A percentile compares a stretch with the other conserved stretches of the same genome.
Evolutionary conservation across 1,140 invertebrate genomes (phyloP).

Genomic region (Elymnias hypermnestra): DNA sequence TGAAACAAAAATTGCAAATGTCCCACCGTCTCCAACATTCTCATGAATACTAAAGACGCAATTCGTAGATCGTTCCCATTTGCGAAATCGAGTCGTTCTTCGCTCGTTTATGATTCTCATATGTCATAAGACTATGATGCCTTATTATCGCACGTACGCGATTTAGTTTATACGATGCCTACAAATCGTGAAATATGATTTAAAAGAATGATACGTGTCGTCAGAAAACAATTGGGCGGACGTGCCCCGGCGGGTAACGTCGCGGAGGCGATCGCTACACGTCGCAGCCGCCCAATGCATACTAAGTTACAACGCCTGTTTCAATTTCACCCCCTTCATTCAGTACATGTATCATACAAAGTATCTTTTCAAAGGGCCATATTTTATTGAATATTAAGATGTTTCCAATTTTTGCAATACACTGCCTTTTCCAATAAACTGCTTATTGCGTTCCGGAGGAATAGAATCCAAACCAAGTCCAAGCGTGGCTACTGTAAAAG

Average conservation of each 20-base stretch:
- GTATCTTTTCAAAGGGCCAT: constrained; percentile 16
- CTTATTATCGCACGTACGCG: constrained; percentile 43
- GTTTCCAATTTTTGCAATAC: not conserved
- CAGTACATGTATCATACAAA: constrained; percentile 39
- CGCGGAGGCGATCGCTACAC: constrained; percentile 56
- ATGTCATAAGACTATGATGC: constrained; percentile 46
- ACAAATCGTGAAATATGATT: constrained; percentile 68
- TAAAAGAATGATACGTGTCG: constrained; percentile 71
- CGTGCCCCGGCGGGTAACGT: constrained; percentile 58
- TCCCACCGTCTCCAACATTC: constrained; percentile 50
- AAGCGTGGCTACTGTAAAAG: too few relatives aligned
- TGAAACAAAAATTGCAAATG: constrained; percentile 72
- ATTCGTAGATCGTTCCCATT: constrained; percentile 64
- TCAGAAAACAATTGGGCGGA: constrained; percentile 73
- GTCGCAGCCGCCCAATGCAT: constrained; percentile 64
- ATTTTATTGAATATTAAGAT: constrained; percentile 23
- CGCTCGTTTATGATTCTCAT: constrained; percentile 50
- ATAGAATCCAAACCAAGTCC: not conserved
- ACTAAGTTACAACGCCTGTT: constrained; percentile 66
- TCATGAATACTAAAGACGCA: constrained; percentile 73
- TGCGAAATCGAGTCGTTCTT: constrained; percentile 49
- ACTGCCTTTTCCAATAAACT: not conserved
- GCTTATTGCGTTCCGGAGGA: too few relatives aligned
- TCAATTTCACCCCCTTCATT: constrained; percentile 62
- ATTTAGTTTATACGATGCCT: constrained; percentile 40